Percentiles rank a stretch among this genome's conserved stretches.
Conservation (phyloP, 2,797 vertebrate species). For the Oceanodroma leucorhoa region DNA sequence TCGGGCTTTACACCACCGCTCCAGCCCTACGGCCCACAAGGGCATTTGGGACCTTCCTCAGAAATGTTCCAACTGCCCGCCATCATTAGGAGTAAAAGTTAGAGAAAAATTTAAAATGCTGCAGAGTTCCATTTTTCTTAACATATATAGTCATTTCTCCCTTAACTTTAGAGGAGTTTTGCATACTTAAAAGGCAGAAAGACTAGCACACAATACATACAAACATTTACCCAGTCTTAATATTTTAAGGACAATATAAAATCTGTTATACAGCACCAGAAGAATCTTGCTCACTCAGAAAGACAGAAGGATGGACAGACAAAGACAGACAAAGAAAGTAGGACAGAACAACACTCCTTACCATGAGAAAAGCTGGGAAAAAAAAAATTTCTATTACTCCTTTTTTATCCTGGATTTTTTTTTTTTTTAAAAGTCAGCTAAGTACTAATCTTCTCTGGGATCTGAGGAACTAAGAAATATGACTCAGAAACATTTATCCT, state of each 20-base stretch:
- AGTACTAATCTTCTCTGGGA: slow-evolving; percentile 20
- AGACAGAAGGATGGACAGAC: neutral
- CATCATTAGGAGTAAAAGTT: neutral
- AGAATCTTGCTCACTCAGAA: neutral
- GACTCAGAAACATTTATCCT: slow-evolving; percentile 33
- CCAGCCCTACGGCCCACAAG: accelerated
- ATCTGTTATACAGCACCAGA: neutral
- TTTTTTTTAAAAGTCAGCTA: neutral
- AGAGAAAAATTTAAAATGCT: neutral
- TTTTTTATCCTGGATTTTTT: neutral
- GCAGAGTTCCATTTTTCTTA: neutral
- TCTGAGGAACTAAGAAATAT: slow-evolving; percentile 33
- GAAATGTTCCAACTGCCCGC: neutral
- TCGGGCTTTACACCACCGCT: accelerated
- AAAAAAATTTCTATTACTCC: neutral
- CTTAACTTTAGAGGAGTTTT: neutral
- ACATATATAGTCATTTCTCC: neutral
- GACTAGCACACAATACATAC: neutral
- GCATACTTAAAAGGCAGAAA: neutral
- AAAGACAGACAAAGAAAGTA: neutral
- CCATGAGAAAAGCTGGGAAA: neutral
- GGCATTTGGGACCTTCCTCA: neutral
- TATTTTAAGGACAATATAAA: neutral
- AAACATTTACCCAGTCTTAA: neutral
- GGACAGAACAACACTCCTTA: neutral